Evolutionary conservation across 2,888 invertebrate species (phyloP).

Genomic region (Punctoribates punctum): DNA sequence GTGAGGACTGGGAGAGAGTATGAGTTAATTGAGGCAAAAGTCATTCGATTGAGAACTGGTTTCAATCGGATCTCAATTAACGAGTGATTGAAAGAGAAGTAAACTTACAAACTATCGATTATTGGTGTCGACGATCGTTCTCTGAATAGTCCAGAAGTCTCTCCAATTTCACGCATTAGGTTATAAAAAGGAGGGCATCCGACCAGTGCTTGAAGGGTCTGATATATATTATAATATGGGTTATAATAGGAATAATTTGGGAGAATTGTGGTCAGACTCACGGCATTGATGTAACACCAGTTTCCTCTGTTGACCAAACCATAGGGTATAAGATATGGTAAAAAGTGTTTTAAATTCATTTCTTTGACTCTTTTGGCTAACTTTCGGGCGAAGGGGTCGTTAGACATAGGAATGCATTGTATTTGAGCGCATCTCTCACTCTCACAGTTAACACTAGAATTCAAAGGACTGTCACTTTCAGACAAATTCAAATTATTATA

Average conservation of each 20-base stretch:
- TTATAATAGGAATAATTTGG: neutral
- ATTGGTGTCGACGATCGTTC: constrained; percentile 64
- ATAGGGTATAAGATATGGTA: constrained; percentile 76
- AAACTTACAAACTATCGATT: constrained; percentile 83
- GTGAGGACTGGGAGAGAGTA: too few relatives aligned
- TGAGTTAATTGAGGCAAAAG: too few relatives aligned
- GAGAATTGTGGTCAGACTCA: constrained; percentile 47
- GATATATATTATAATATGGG: constrained; percentile 37
- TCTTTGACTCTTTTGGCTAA: constrained; percentile 58
- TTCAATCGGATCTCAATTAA: neutral
- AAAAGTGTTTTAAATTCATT: constrained; percentile 72
- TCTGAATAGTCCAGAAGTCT: constrained; percentile 54
- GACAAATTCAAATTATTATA: constrained; percentile 16
- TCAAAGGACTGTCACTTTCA: constrained; percentile 21
- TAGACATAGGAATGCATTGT: constrained; percentile 36
- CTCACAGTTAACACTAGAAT: constrained; percentile 13
- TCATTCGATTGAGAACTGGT: neutral
- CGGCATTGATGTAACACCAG: constrained; percentile 92
- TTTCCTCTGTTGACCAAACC: constrained; percentile 90
- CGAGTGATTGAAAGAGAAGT: neutral
- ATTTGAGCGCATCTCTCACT: constrained; percentile 26
- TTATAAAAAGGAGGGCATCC: constrained; percentile 95
- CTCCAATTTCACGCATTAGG: constrained; percentile 72
- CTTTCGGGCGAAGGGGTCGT: constrained; percentile 43
- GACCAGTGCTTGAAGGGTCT: constrained; percentile 82